Percentiles rank a stretch among this genome's conserved stretches.
Evolutionary conservation across 2,797 vertebrate species (phyloP).

Genomic region (Neoniphon sammara): DNA sequence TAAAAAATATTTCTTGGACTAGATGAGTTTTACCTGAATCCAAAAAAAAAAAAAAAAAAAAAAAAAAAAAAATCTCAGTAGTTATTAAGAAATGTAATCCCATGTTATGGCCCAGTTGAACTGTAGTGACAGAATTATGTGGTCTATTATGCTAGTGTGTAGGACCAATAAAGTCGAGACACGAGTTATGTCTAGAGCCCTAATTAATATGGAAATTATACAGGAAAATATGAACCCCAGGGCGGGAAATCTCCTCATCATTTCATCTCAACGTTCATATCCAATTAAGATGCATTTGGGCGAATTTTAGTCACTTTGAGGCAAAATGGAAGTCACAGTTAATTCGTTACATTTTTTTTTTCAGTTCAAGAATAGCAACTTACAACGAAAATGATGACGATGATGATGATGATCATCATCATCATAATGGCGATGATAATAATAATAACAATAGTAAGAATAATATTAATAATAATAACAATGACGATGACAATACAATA

Average conservation of each 20-base stretch:
- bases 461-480: slow-evolving; percentile 7
- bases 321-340: no score
- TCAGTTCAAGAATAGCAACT: neutral
- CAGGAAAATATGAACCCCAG: neutral
- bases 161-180: no score
- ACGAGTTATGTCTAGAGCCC: no score
- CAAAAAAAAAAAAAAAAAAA: no score
- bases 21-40: neutral
- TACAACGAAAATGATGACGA: no score
- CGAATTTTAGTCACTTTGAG: no score
- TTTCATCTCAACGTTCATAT: neutral
- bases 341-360: no score
- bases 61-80: neutral
- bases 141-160: no score
- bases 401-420: neutral
- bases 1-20: neutral
- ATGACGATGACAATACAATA: neutral
- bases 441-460: slow-evolving; percentile 9
- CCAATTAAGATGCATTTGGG: no score
- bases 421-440: neutral
- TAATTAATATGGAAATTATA: slow-evolving; percentile 7
- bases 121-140: neutral
- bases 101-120: neutral
- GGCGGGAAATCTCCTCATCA: neutral
- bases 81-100: slow-evolving; percentile 12